These are phyloP conservation scores for Caenorhabditis remanei DNA, from an alignment of 1,140 invertebrate species.

Conservation along the genomic window DNA sequence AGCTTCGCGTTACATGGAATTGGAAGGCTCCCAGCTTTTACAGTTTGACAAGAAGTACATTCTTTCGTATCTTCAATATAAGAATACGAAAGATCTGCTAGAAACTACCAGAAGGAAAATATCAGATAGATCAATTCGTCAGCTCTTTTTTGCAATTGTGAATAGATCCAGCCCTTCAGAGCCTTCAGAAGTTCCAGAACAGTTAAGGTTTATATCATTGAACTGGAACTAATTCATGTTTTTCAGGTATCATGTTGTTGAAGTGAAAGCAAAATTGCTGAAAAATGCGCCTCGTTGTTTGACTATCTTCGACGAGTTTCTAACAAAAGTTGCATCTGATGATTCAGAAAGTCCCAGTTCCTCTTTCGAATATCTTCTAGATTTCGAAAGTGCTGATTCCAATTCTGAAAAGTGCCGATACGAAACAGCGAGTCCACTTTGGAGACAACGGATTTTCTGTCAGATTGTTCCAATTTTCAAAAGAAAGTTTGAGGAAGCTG, in stretches of 20 bases:
- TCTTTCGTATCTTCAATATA: background rate
- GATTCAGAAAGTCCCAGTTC: background rate
- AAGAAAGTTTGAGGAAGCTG: constrained; percentile 28
- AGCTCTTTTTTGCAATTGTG: constrained; percentile 1
- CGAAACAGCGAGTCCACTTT: constrained; percentile 26
- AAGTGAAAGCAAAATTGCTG: constrained; percentile 7
- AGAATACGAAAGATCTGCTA: background rate
- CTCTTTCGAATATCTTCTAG: constrained; percentile 24
- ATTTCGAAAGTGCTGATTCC: constrained; percentile 11
- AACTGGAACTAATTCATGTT: background rate
- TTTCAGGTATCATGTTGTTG: background rate
- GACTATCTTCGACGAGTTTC: background rate
- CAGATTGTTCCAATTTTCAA: constrained; percentile 39
- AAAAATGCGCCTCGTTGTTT: background rate
- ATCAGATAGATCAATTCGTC: background rate
- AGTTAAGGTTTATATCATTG: background rate
- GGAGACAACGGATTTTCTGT: constrained; percentile 44
- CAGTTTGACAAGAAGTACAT: constrained; percentile 5
- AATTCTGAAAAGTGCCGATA: constrained; percentile 23
- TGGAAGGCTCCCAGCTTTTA: background rate
- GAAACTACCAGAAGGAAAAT: background rate
- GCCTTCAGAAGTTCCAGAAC: background rate
- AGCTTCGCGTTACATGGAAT: background rate
- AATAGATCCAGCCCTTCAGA: background rate
- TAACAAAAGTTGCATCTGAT: background rate